phyloP scores from a whole-genome alignment of 2,113 vertebrate species.

The Tachuris rubrigastra region DNA sequence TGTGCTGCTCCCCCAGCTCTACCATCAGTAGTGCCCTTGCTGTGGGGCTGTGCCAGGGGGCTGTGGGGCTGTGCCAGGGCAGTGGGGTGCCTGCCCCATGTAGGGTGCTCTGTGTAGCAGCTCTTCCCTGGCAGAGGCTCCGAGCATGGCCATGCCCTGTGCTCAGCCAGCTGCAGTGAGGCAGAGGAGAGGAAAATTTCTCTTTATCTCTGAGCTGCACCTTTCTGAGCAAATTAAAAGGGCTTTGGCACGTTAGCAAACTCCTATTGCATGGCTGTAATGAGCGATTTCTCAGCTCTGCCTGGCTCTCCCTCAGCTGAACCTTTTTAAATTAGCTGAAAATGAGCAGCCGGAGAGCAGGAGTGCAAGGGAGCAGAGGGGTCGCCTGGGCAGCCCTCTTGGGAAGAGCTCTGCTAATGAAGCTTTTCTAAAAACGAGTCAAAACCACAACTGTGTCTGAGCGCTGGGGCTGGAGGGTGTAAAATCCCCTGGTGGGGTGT shows the following conservation, averaged over 20 bases:
- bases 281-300: constrained; percentile 6
- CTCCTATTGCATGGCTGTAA: background rate
- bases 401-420: background rate
- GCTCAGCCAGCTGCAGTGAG: background rate
- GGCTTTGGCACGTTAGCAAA: background rate
- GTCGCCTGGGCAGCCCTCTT: background rate
- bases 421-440: background rate
- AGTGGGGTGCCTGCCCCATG: background rate
- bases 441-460: accelerated
- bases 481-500: background rate
- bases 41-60: background rate
- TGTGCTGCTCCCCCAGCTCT: background rate
- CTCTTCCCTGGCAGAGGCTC: background rate
- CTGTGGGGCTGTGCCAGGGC: background rate
- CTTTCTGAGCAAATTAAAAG: constrained; percentile 39
- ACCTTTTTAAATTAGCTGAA: constrained; percentile 1
- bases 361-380: background rate
- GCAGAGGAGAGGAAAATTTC: background rate
- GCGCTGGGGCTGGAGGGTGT: background rate
- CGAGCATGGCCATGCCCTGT: accelerated
- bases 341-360: background rate
- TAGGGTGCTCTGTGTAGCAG: background rate
- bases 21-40: background rate
- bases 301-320: background rate
- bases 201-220: constrained; percentile 25